Base-by-base conservation (phyloP, 2,113 vertebrate species). In the Otocyon megalotis region DNA sequence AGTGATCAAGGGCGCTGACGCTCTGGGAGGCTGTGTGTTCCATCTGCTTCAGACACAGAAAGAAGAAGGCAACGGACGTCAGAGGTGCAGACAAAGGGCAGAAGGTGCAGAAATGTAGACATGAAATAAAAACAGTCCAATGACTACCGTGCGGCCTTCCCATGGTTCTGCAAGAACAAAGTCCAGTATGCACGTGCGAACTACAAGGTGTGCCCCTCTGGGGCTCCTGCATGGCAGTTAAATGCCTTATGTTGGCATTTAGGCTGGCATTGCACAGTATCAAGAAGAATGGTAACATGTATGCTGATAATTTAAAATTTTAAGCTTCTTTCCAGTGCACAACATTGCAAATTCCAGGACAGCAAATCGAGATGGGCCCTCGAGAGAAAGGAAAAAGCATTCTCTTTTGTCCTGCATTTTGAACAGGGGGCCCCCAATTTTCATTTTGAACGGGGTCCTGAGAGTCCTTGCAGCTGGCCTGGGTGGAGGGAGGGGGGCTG, bases 121-220 rank as follows among this genome's bases (percentile, higher is more conserved):
- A 2, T 32, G 53, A 60, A 60, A 69, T 81, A 37, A 58, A 88
- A 76, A 32, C 2, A 15, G 15, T 2, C 20, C 69, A 17, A 35
- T n/a, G 7, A 17, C 60, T 50, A 15, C 12, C 15, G 20, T 54
- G 22, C 20, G 8, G 48, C 1, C 0, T 53, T 43, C 28, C 28
- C 17, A 14, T 6, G 30, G 0, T 35, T 69, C 32, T 3, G 16
- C 37, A 76, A 35, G 28, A 86, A 81, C 53, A 48, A 71, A 69
- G 35, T 8, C 28, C 14, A 43, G 16, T 26, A 16, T 0, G 2
- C 22, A 48, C 3, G 8, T 30, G 4, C 13, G 0, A 50, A 50
- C 58, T 12, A 37, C 13, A 12, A 1, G 8, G 8, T 17, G 19
- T 26, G 1, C 2, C 5, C 7, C 53, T 69, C 65, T 19, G 20